phyloP scores from a whole-genome alignment of 2,797 vertebrate genomes.

The Phataginus tetradactyla region DNA sequence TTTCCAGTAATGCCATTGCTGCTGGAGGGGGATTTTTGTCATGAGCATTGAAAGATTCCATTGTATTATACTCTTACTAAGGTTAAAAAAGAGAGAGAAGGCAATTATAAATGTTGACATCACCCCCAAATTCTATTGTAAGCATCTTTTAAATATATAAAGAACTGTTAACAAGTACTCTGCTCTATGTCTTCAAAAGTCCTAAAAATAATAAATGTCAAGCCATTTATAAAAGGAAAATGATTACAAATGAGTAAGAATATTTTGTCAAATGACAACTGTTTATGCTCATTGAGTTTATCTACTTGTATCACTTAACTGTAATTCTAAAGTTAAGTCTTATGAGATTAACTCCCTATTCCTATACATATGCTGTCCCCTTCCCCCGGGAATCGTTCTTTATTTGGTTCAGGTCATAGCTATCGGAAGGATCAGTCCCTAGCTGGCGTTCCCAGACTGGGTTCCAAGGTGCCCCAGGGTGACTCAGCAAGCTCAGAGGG shows the following conservation, averaged over 20 bases:
- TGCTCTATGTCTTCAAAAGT: background rate
- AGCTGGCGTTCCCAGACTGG: background rate
- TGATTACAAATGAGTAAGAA: background rate
- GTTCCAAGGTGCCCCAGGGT: background rate
- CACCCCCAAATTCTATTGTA: background rate
- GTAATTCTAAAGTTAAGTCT: constrained; percentile 46
- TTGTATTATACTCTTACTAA: background rate
- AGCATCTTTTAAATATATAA: background rate
- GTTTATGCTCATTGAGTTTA: background rate
- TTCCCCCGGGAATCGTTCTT: background rate
- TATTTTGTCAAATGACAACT: background rate
- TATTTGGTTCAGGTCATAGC: background rate
- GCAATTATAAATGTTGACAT: background rate
- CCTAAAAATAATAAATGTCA: background rate
- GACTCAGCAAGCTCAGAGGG: background rate
- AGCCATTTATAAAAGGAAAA: constrained; percentile 23
- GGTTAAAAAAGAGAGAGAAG: background rate
- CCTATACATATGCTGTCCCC: background rate
- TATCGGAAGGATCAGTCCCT: background rate
- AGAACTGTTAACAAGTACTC: background rate
- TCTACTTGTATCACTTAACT: background rate
- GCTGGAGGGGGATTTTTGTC: background rate
- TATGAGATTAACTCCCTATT: background rate
- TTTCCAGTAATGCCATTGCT: background rate
- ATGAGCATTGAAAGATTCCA: fast-evolving